phyloP scores from a whole-genome alignment of 2,113 vertebrate species.

The Cacatua alba region DNA sequence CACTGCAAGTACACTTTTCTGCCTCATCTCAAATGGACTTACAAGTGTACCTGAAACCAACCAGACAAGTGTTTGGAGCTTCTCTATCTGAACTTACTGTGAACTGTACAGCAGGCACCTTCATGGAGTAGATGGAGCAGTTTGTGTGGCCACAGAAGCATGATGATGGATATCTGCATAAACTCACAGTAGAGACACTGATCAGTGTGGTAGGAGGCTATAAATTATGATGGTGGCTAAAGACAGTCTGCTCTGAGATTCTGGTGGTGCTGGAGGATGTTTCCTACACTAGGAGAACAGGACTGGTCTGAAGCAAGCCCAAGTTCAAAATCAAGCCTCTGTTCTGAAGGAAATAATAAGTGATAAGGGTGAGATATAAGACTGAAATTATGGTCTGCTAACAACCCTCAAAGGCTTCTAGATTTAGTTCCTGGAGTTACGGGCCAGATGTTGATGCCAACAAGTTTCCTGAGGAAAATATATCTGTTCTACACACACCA shows the following conservation, averaged over 20 bases:
- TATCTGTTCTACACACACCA: neutral
- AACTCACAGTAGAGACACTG: neutral
- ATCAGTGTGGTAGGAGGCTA: neutral
- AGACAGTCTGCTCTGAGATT: neutral
- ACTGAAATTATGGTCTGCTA: conserved; percentile 34
- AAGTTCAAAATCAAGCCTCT: neutral
- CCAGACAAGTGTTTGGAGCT: neutral
- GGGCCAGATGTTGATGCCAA: conserved; percentile 32
- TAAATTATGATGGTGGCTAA: neutral
- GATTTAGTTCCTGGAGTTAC: conserved; percentile 23
- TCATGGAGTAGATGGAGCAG: neutral
- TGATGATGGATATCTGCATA: neutral
- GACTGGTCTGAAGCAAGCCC: neutral
- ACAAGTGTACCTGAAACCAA: neutral
- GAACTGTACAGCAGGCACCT: neutral
- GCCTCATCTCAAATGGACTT: neutral
- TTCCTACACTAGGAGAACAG: neutral
- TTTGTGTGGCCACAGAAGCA: neutral
- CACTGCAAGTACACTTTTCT: neutral
- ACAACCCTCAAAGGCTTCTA: neutral
- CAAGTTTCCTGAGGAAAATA: conserved; percentile 38
- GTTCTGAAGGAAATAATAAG: conserved; percentile 40
- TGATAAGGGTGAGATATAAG: conserved; percentile 12
- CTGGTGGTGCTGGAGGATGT: neutral
- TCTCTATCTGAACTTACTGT: neutral